Evolutionary conservation across 37 sponge, comb jelly and placozoan species (phyloP).

Genomic region (Sycon ciliatum): DNA sequence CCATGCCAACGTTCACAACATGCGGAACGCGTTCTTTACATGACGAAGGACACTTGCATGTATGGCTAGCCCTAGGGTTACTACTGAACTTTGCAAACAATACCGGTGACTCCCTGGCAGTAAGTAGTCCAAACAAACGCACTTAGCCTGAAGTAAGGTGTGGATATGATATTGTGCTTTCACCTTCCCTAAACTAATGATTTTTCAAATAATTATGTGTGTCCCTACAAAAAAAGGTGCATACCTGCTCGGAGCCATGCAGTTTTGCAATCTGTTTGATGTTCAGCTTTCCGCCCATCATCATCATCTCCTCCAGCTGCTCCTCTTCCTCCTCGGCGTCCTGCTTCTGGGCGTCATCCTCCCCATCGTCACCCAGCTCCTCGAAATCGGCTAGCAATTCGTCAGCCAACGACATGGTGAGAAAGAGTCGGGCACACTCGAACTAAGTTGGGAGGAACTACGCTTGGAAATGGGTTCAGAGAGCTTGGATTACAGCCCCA

Average conservation of each 20-base stretch:
- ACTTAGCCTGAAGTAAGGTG: too few species aligned
- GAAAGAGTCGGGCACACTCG: too few species aligned
- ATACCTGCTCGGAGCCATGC: constrained; percentile 47
- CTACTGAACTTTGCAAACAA: too few species aligned
- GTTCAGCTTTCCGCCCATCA: constrained; percentile 14
- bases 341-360: constrained; percentile 41
- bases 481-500: too few species aligned
- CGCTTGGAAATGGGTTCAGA: too few species aligned
- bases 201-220: neutral
- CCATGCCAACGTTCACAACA: too few species aligned
- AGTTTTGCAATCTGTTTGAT: constrained; percentile 53
- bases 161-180: neutral
- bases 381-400: constrained; percentile 92
- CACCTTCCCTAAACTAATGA: neutral
- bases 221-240: neutral
- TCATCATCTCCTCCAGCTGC: constrained; percentile 18
- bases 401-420: constrained; percentile 98
- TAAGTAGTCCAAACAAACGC: too few species aligned
- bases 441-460: too few species aligned
- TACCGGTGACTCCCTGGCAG: too few species aligned
- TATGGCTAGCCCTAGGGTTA: too few species aligned
- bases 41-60: too few species aligned
- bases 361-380: constrained; percentile 60
- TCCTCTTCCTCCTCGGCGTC: constrained; percentile 36
- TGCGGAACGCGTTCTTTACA: too few species aligned